phyloP scores from a whole-genome alignment of 2,113 vertebrate genomes.

The Istiophorus platypterus region DNA sequence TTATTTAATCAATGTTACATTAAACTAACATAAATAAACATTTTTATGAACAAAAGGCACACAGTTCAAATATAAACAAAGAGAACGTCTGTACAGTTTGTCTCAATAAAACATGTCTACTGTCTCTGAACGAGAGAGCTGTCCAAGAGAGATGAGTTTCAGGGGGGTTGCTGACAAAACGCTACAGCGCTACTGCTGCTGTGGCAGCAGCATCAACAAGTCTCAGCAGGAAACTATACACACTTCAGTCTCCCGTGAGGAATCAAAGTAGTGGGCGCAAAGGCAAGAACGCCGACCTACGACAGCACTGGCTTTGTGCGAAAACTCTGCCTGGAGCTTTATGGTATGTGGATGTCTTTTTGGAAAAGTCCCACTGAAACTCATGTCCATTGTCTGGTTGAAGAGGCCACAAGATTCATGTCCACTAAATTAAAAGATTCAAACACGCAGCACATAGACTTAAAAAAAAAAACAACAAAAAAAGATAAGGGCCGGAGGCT shows the following conservation, averaged over 20 bases:
- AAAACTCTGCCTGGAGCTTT: conserved; percentile 63
- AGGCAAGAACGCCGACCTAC: conserved; percentile 48
- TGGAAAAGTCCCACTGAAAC: conserved; percentile 55
- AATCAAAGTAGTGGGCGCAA: conserved; percentile 45
- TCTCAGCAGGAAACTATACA: conserved; percentile 53
- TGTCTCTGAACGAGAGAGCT: conserved; percentile 64
- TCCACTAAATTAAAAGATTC: conserved; percentile 66
- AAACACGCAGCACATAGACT: conserved; percentile 74
- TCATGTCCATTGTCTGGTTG: conserved; percentile 57
- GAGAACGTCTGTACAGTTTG: conserved; percentile 88
- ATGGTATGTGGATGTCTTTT: conserved; percentile 48
- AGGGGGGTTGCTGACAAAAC: conserved; percentile 52
- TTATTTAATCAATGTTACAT: conserved; percentile 87
- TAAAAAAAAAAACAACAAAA: no score
- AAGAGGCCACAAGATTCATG: conserved; percentile 73
- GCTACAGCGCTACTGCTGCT: conserved; percentile 23
- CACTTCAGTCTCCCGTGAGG: conserved; percentile 48
- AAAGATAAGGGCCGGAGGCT: conserved; percentile 47
- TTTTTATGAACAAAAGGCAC: conserved; percentile 94
- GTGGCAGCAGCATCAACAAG: conserved; percentile 25
- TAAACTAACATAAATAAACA: conserved; percentile 96
- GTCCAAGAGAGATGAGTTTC: conserved; percentile 73
- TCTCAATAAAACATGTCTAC: conserved; percentile 83
- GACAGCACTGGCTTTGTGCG: conserved; percentile 59
- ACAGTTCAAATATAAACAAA: conserved; percentile 91